A percentile compares a stretch with the other conserved stretches of the same genome.
Conservation (phyloP, 2,888 invertebrate genomes). For the Fragum whitleyi region DNA sequence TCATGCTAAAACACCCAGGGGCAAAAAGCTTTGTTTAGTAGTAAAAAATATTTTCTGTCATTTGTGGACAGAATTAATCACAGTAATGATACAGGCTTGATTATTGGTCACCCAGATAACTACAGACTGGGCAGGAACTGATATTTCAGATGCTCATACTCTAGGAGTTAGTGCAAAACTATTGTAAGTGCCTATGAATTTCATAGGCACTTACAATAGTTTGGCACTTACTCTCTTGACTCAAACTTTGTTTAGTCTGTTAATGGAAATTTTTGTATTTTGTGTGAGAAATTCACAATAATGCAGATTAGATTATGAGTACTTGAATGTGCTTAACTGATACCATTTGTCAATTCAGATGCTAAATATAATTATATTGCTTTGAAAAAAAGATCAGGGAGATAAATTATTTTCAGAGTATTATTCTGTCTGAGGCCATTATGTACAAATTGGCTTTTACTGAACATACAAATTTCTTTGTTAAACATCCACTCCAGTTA, state of each 20-base stretch:
- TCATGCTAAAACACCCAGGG: neutral
- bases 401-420: too few relatives aligned
- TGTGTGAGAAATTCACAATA: neutral
- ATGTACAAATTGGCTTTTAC: too few relatives aligned
- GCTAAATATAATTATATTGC: too few relatives aligned
- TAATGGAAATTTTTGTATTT: neutral
- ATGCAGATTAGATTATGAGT: neutral
- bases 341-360: neutral
- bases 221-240: too few relatives aligned
- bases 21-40: constrained; percentile 12
- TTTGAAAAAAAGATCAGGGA: too few relatives aligned
- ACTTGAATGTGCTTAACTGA: neutral
- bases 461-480: too few relatives aligned
- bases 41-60: constrained; percentile 19
- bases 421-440: too few relatives aligned
- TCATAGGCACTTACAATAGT: too few relatives aligned
- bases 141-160: neutral
- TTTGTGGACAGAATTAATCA: neutral
- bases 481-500: too few relatives aligned
- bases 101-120: constrained; percentile 3
- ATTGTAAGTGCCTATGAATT: too few relatives aligned
- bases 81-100: constrained; percentile 9
- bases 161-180: too few relatives aligned
- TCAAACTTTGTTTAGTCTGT: neutral
- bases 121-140: neutral